Percentiles rank a stretch among this genome's conserved stretches.
Evolutionary conservation across 1,140 invertebrate species (phyloP).

Genomic region (Drosophila serrata): DNA sequence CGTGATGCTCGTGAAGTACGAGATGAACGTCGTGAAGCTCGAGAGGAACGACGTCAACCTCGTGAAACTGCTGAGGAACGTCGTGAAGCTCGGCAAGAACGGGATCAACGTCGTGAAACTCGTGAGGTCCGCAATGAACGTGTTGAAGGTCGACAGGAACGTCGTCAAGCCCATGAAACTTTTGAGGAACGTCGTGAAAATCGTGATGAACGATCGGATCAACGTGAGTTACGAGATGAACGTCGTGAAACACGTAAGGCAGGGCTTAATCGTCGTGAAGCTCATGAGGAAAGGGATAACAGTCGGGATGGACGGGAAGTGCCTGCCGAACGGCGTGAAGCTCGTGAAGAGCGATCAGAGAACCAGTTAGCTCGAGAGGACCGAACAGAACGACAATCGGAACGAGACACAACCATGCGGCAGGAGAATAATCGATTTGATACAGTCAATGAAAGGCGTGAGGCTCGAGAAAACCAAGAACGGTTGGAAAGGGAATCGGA

Average conservation of each 20-base stretch:
- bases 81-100: conserved; percentile 1
- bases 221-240: not conserved
- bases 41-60: not conserved
- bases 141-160: not conserved
- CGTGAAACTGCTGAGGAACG: not conserved
- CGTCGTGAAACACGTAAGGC: not conserved
- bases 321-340: not conserved
- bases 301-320: not conserved
- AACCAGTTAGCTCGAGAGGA: conserved; percentile 1
- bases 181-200: conserved; percentile 1
- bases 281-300: not conserved
- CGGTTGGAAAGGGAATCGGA: conserved; percentile 11
- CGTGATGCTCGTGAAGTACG: not conserved
- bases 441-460: not conserved
- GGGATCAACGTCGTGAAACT: not conserved
- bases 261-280: not conserved
- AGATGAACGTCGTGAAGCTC: not conserved
- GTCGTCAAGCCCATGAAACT: not conserved
- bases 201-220: too few species aligned
- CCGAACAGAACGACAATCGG: not conserved
- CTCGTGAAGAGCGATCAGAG: conserved; percentile 1
- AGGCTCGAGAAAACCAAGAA: not conserved
- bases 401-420: not conserved
- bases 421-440: not conserved
- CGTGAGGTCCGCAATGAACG: not conserved